Evolutionary conservation across 2,797 vertebrate species (phyloP).

Genomic region (Morus bassanus): DNA sequence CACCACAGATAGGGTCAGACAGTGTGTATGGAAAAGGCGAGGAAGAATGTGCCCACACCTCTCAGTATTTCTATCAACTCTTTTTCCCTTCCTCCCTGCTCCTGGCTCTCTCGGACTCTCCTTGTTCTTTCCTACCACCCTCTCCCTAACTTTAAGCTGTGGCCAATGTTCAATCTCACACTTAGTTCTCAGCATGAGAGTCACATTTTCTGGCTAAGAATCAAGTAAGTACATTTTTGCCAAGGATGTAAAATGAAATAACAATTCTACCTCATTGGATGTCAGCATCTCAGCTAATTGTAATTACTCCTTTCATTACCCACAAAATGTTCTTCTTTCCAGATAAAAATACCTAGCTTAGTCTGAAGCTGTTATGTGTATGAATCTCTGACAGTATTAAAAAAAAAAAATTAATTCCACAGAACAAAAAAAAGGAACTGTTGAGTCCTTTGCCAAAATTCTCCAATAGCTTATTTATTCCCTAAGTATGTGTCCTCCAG

Average conservation of each 20-base stretch:
- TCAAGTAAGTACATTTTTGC: neutral
- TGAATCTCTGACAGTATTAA: neutral
- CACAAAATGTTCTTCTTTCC: neutral
- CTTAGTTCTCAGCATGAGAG: neutral
- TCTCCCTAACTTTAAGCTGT: neutral
- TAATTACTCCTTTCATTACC: conserved; percentile 22
- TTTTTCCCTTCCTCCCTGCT: neutral
- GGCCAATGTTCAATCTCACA: neutral
- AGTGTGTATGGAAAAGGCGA: neutral
- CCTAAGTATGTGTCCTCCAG: neutral
- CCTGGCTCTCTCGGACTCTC: neutral
- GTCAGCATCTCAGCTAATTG: conserved; percentile 19
- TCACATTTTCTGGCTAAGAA: neutral
- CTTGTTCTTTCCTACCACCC: neutral
- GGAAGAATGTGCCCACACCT: neutral
- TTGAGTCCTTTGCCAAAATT: neutral
- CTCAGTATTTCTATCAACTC: neutral
- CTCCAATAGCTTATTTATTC: neutral
- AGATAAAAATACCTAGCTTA: neutral
- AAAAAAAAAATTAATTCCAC: neutral
- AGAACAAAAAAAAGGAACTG: neutral
- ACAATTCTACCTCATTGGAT: neutral
- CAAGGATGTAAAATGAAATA: neutral
- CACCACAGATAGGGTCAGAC: neutral
- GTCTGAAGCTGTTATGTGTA: neutral